phyloP scores from a whole-genome alignment of 2,113 vertebrate species.

The Oncorhynchus mykiss region DNA sequence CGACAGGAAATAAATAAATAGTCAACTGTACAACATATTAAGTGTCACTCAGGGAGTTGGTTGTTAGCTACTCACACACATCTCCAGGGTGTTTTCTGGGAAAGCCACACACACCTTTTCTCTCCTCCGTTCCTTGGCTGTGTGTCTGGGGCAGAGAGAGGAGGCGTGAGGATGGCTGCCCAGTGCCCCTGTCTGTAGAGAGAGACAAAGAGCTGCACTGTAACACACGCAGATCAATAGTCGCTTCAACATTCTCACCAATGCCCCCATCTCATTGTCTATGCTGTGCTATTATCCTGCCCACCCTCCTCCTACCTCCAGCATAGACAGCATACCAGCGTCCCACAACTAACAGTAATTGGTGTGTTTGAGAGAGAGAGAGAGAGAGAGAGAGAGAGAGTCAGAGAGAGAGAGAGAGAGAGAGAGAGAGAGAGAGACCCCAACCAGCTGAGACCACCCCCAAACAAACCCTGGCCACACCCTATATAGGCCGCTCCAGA shows the following conservation, averaged over 20 bases:
- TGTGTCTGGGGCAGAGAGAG: slow-evolving; percentile 7
- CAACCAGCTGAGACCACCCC: too few relatives aligned
- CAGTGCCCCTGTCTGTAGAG: slow-evolving; percentile 41
- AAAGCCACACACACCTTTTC: not conserved
- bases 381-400: not conserved
- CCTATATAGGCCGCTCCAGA: too few relatives aligned
- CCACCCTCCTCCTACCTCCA: slow-evolving; percentile 38
- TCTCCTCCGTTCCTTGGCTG: not conserved
- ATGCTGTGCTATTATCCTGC: slow-evolving; percentile 21
- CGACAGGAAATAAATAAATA: too few relatives aligned
- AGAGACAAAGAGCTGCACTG: slow-evolving; percentile 51
- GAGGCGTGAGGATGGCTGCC: slow-evolving; percentile 14
- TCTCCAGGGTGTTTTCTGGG: slow-evolving; percentile 38
- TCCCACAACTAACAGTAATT: slow-evolving; percentile 37
- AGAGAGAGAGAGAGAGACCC: not conserved
- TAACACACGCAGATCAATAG: slow-evolving; percentile 13
- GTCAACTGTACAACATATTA: too few relatives aligned
- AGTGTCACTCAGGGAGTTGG: slow-evolving; percentile 3
- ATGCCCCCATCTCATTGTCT: slow-evolving; percentile 9
- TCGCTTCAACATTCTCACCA: slow-evolving; percentile 9
- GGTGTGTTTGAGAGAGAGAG: slow-evolving; percentile 15
- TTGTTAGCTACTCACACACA: slow-evolving; percentile 7
- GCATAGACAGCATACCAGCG: slow-evolving; percentile 55
- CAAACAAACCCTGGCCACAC: too few relatives aligned
- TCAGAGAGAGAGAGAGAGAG: too few relatives aligned